Evolutionary conservation across 2,797 vertebrate species (phyloP).

Genomic region (Catharus ustulatus): DNA sequence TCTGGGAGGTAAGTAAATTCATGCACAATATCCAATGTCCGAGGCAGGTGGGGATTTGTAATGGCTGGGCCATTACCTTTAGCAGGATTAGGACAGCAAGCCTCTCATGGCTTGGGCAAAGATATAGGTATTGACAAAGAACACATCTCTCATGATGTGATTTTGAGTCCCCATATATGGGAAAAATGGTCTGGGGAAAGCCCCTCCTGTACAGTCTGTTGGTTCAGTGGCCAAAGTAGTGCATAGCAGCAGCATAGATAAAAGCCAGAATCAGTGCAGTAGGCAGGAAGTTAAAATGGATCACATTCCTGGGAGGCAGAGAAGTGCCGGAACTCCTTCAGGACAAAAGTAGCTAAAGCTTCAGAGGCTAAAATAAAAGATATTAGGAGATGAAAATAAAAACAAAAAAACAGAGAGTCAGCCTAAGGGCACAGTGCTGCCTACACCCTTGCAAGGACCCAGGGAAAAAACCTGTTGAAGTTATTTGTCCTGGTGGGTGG

Average conservation of each 20-base stretch:
- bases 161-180: neutral
- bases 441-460: neutral
- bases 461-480: neutral
- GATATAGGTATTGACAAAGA: neutral
- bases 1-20: slow-evolving; percentile 22
- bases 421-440: neutral
- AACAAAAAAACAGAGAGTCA: neutral
- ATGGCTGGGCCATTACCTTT: neutral
- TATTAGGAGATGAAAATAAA: neutral
- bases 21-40: neutral
- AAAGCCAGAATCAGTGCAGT: neutral
- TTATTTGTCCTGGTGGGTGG: neutral
- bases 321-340: neutral
- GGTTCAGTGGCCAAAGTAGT: neutral
- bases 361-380: neutral
- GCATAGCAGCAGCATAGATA: rapidly evolving
- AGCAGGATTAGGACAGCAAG: neutral
- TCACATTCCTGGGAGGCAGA: neutral
- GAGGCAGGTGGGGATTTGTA: neutral
- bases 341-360: neutral
- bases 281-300: neutral
- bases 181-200: neutral
- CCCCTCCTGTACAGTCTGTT: neutral
- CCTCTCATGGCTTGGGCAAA: neutral
- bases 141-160: rapidly evolving